These are phyloP conservation scores for Dysmachus trigonus DNA, from an alignment of 2,888 invertebrate genomes.

Conservation along the genomic window DNA sequence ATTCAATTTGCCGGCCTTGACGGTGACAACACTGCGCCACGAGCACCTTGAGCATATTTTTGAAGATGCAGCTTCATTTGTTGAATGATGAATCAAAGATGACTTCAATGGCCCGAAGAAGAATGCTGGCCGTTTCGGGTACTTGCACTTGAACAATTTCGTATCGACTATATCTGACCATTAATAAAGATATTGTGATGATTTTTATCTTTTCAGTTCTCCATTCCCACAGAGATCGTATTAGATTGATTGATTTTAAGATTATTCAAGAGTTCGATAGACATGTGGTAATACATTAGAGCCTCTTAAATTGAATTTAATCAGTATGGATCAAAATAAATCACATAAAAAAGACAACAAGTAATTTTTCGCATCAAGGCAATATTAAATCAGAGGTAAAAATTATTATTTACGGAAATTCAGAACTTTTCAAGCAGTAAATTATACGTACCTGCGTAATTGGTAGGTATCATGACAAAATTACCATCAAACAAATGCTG, in stretches of 20 bases:
- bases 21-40: conserved; percentile 4
- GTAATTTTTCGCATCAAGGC: too few relatives aligned
- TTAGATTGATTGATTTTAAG: background rate
- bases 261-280: background rate
- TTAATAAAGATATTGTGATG: background rate
- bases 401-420: too few relatives aligned
- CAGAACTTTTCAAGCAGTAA: background rate
- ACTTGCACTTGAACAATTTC: background rate
- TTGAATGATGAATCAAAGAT: background rate
- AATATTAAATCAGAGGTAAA: too few relatives aligned
- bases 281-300: background rate
- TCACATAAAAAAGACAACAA: background rate
- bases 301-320: too few relatives aligned
- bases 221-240: too few relatives aligned
- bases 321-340: background rate
- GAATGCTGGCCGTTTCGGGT: background rate
- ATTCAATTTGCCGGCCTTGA: conserved; percentile 10
- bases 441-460: background rate
- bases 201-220: background rate
- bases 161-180: background rate
- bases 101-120: background rate
- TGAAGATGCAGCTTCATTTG: background rate
- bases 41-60: background rate
- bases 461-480: background rate
- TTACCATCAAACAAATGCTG: background rate